These are phyloP conservation scores for Parazoanthus darwini DNA, from an alignment of 92 coral and sea anemone genomes.

Conservation along the genomic window DNA sequence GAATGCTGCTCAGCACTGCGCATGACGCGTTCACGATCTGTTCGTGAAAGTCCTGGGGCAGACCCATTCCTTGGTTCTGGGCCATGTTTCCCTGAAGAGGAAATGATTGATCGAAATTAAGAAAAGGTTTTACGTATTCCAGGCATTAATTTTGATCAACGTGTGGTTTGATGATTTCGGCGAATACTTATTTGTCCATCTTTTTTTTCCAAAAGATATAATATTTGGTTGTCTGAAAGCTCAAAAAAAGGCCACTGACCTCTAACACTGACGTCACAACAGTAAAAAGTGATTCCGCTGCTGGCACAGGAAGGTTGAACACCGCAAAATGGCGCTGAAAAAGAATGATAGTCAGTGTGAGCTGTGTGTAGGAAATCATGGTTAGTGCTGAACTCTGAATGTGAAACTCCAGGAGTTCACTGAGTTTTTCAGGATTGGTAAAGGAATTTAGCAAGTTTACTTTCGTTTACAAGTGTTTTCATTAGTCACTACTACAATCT, in stretches of 20 bases:
- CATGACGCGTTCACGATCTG: slow-evolving; percentile 93
- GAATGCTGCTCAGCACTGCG: slow-evolving; percentile 66
- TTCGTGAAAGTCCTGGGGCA: slow-evolving; percentile 95
- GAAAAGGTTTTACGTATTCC: too few relatives aligned
- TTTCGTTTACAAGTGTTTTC: too few relatives aligned
- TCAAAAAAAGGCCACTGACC: slow-evolving; percentile 49
- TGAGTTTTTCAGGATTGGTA: too few relatives aligned
- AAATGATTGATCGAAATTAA: too few relatives aligned
- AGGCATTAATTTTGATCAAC: too few relatives aligned
- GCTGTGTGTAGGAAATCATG: neutral
- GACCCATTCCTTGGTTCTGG: slow-evolving; percentile 97
- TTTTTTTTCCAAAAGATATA: too few relatives aligned
- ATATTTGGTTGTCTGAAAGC: too few relatives aligned
- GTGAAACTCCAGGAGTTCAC: neutral
- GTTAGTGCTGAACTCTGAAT: neutral
- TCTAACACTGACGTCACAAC: slow-evolving; percentile 87
- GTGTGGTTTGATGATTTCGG: too few relatives aligned
- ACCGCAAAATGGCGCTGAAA: slow-evolving; percentile 96
- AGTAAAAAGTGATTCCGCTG: slow-evolving; percentile 79
- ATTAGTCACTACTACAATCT: too few relatives aligned
- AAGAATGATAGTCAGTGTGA: neutral
- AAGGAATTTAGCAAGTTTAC: too few relatives aligned
- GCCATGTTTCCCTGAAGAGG: slow-evolving; percentile 92
- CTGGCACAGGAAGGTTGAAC: slow-evolving; percentile 77
- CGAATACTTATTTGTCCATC: too few relatives aligned